Percentiles rank a stretch among this genome's conserved stretches.
phyloP scores from a whole-genome alignment of 2,888 invertebrate species.

The Drosophila mulleri region DNA sequence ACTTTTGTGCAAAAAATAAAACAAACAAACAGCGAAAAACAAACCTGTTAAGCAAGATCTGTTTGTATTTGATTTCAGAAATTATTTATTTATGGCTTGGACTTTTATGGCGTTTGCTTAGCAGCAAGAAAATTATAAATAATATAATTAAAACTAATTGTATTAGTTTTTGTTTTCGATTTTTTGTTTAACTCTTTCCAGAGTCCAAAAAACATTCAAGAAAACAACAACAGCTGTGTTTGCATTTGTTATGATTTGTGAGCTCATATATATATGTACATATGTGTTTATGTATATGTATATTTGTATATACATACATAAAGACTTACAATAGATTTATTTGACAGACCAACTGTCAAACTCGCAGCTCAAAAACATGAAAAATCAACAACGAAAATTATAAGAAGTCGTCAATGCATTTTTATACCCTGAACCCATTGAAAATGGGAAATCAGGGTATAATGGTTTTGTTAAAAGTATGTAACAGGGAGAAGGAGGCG shows the following conservation, averaged over 20 bases:
- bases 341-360: conserved; percentile 55
- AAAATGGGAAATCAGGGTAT: too few species aligned
- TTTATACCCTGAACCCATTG: too few species aligned
- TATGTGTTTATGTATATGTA: background rate
- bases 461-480: too few species aligned
- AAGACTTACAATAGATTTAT: conserved; percentile 48
- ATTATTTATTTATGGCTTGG: conserved; percentile 45
- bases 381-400: conserved; percentile 34
- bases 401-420: conserved; percentile 54
- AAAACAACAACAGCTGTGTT: conserved; percentile 66
- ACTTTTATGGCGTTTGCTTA: conserved; percentile 30
- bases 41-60: conserved; percentile 71
- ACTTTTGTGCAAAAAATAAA: conserved; percentile 57
- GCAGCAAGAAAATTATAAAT: conserved; percentile 25
- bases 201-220: background rate
- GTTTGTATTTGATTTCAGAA: conserved; percentile 36
- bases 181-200: conserved; percentile 16
- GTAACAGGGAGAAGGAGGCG: too few species aligned
- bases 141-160: conserved; percentile 35
- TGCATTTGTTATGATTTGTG: conserved; percentile 44
- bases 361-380: conserved; percentile 34
- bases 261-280: background rate
- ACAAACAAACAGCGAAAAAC: background rate
- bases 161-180: conserved; percentile 5
- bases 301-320: conserved; percentile 11